These are phyloP conservation scores for Hypanus sabinus DNA, from an alignment of 2,113 vertebrate species.

Conservation along the genomic window DNA sequence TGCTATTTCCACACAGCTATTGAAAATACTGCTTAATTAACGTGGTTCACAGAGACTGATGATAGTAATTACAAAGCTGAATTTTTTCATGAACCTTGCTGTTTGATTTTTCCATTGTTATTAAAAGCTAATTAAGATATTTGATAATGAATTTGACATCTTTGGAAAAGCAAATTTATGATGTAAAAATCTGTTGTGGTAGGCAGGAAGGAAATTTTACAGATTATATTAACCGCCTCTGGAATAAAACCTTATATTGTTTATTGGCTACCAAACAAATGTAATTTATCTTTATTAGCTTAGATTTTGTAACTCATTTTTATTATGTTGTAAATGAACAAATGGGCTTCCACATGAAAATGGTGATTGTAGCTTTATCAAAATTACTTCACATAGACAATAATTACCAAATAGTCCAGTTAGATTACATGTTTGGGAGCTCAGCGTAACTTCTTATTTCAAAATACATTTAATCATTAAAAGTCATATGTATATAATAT, in stretches of 20 bases:
- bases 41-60: neutral
- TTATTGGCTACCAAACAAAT: constrained; percentile 30
- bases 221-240: constrained; percentile 16
- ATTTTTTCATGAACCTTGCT: neutral
- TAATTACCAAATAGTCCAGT: neutral
- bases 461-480: too few relatives aligned
- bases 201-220: neutral
- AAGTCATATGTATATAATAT: too few relatives aligned
- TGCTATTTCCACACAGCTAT: neutral
- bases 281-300: constrained; percentile 27
- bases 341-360: neutral
- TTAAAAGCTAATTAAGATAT: neutral
- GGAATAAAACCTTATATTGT: constrained; percentile 14
- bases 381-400: neutral
- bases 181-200: neutral
- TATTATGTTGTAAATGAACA: constrained; percentile 23
- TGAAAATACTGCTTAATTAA: neutral
- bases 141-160: constrained; percentile 25
- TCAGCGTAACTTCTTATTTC: too few relatives aligned
- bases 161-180: constrained; percentile 10
- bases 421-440: neutral
- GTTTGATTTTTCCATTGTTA: neutral
- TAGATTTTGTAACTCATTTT: constrained; percentile 29
- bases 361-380: neutral
- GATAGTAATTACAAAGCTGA: neutral